Conservation (phyloP, 2,888 invertebrate genomes). For the Nymphalis urticae region DNA sequence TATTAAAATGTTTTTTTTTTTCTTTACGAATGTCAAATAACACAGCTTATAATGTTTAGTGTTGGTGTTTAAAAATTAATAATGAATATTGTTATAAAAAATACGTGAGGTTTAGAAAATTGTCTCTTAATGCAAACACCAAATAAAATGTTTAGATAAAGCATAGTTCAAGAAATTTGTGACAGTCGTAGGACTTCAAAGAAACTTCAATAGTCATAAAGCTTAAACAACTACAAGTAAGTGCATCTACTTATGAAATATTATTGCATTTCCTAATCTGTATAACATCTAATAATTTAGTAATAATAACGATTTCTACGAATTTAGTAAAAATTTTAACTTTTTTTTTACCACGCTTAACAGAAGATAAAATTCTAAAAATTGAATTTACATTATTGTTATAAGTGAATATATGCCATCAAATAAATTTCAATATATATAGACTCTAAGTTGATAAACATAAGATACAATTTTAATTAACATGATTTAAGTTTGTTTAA, state of each 20-base stretch:
- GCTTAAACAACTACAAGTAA: conserved; percentile 53
- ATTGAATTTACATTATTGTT: neutral
- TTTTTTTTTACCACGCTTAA: neutral
- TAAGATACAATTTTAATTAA: conserved; percentile 1
- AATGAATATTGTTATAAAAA: neutral
- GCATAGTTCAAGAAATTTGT: conserved; percentile 14
- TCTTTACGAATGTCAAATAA: neutral
- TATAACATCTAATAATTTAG: conserved; percentile 64
- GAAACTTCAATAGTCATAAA: conserved; percentile 20
- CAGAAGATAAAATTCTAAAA: neutral
- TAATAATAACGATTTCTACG: conserved; percentile 41
- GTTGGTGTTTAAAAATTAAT: neutral
- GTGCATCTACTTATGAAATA: conserved; percentile 78
- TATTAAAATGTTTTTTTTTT: conserved; percentile 3
- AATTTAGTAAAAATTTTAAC: conserved; percentile 12
- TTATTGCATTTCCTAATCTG: conserved; percentile 75
- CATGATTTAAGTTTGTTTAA: conserved; percentile 6
- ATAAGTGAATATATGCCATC: neutral
- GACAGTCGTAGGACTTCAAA: conserved; percentile 14
- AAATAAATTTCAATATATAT: neutral
- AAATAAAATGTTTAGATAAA: conserved; percentile 5
- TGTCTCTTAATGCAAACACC: conserved; percentile 3
- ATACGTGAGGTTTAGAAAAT: conserved; percentile 9
- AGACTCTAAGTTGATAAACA: neutral
- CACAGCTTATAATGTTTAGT: neutral